These are phyloP conservation scores for Catostylus mosaicus DNA, from an alignment of 30 jellyfish, hydroid and myxozoan genomes.

Conservation along the genomic window DNA sequence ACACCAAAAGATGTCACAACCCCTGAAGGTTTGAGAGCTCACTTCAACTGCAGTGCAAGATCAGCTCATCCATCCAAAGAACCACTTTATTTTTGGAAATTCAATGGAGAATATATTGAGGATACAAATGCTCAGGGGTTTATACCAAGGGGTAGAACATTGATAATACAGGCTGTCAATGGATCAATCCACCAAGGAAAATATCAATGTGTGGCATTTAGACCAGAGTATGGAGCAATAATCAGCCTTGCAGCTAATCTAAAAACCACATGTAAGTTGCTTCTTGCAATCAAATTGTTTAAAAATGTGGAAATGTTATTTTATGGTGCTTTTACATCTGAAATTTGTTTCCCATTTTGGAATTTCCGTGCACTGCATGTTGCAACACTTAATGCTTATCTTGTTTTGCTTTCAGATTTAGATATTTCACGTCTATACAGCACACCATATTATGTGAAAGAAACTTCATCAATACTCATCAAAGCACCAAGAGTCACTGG, in stretches of 20 bases:
- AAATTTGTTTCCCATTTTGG: no score
- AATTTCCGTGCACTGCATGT: no score
- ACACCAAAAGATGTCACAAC: constrained; percentile 32
- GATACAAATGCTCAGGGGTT: constrained; percentile 12
- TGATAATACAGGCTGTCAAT: constrained; percentile 23
- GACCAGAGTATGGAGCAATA: constrained; percentile 42
- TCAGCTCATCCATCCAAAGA: constrained; percentile 19
- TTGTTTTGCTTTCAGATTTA: constrained; percentile 16
- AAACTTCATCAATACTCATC: constrained; percentile 34
- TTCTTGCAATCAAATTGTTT: no score
- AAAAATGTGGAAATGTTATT: no score
- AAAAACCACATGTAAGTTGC: constrained; percentile 48
- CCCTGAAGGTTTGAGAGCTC: constrained; percentile 15
- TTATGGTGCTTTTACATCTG: no score
- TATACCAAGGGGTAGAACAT: background rate
- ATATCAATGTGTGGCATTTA: constrained; percentile 49
- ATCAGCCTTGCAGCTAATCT: constrained; percentile 65
- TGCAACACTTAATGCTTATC: no score
- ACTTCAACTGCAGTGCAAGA: constrained; percentile 39
- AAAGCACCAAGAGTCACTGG: constrained; percentile 53
- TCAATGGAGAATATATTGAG: constrained; percentile 33
- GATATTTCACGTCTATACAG: constrained; percentile 1
- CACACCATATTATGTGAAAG: constrained; percentile 18
- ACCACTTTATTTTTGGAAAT: constrained; percentile 59
- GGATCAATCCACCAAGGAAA: constrained; percentile 31